These are phyloP conservation scores for Rana temporaria DNA, from an alignment of 2,113 vertebrate species.

Conservation along the genomic window DNA sequence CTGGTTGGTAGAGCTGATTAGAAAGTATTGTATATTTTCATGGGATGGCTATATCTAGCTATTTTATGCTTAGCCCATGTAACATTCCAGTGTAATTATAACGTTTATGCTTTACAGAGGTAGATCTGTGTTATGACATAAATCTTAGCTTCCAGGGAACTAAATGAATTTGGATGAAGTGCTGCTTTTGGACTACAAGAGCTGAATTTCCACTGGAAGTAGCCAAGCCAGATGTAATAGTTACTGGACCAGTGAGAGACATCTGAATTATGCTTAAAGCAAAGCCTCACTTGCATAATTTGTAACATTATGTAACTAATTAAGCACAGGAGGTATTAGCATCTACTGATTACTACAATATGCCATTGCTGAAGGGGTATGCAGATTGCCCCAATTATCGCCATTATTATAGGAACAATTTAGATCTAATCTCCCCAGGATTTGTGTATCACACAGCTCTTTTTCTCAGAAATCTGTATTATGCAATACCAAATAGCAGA, in stretches of 20 bases:
- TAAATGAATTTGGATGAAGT: constrained; percentile 6
- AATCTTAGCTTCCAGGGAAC: not conserved
- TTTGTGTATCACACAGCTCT: constrained; percentile 1
- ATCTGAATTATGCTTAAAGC: constrained; percentile 25
- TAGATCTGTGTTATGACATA: not conserved
- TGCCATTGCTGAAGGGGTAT: constrained; percentile 16
- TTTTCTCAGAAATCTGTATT: not conserved
- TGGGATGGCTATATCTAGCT: too few relatives aligned
- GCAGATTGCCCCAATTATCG: constrained; percentile 26
- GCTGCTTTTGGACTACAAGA: constrained; percentile 8
- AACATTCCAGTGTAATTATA: too few relatives aligned
- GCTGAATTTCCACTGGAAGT: constrained; percentile 37
- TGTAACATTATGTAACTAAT: constrained; percentile 41
- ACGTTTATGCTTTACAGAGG: too few relatives aligned
- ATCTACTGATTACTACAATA: constrained; percentile 35
- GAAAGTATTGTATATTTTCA: too few relatives aligned
- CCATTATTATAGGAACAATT: constrained; percentile 36
- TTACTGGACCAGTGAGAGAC: constrained; percentile 9
- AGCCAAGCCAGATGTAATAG: constrained; percentile 37
- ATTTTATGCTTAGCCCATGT: too few relatives aligned
- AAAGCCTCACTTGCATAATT: not conserved
- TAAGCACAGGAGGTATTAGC: constrained; percentile 35
- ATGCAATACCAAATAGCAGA: not conserved
- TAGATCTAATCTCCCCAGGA: constrained; percentile 13
- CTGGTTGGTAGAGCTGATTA: too few relatives aligned